These are phyloP conservation scores for Listrodromus nycthemerus DNA, from an alignment of 2,888 invertebrate species.

Conservation along the genomic window DNA sequence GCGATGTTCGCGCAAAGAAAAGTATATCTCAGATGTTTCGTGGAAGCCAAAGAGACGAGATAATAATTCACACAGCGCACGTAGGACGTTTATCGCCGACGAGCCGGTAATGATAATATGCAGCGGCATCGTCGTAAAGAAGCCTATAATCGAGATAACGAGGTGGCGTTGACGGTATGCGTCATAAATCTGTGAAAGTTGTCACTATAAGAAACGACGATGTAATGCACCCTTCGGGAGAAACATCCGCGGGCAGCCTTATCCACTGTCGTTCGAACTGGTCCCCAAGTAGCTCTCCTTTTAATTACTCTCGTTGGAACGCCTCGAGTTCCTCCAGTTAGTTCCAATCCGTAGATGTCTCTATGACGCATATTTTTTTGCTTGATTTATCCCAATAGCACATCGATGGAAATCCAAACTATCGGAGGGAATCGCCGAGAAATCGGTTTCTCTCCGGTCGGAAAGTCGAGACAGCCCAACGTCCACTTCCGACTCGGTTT, in stretches of 20 bases:
- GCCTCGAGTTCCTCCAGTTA: slow-evolving; percentile 18
- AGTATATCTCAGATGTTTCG: not conserved
- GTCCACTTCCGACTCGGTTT: slow-evolving; percentile 54
- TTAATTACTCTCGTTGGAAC: slow-evolving; percentile 44
- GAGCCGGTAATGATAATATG: slow-evolving; percentile 7
- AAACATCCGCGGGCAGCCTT: not conserved
- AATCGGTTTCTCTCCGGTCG: slow-evolving; percentile 48
- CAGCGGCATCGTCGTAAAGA: slow-evolving; percentile 2
- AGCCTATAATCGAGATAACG: slow-evolving; percentile 7
- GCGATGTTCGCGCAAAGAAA: not conserved
- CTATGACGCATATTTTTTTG: not conserved
- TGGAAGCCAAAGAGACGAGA: not conserved
- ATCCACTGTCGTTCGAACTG: slow-evolving; percentile 23
- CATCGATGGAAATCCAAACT: slow-evolving; percentile 51
- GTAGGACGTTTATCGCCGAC: not conserved
- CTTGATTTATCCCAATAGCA: not conserved
- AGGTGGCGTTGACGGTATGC: slow-evolving; percentile 9
- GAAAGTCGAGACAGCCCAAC: not conserved
- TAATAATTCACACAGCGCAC: not conserved
- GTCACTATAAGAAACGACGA: not conserved
- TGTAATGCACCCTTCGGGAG: slow-evolving; percentile 6
- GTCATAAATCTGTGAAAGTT: slow-evolving; percentile 40
- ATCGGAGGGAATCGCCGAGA: slow-evolving; percentile 52
- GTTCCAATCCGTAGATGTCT: slow-evolving; percentile 5
- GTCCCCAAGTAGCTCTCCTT: slow-evolving; percentile 32